phyloP scores from a whole-genome alignment of 2,888 invertebrate species.

The Leistus spinibarbis region DNA sequence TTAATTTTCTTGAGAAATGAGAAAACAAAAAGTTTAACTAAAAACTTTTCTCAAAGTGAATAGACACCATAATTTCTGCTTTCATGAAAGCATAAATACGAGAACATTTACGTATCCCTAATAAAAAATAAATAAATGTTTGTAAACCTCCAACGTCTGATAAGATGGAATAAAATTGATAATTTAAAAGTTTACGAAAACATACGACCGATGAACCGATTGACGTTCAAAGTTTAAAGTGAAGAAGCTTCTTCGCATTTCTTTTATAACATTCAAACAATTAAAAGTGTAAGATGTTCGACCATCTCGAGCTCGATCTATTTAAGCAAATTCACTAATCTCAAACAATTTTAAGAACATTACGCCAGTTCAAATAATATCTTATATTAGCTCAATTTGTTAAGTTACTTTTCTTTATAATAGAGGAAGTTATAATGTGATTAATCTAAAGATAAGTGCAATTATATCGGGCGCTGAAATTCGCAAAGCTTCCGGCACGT shows the following conservation, averaged over 20 bases:
- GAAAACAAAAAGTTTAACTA: neutral
- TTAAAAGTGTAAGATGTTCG: constrained; percentile 18
- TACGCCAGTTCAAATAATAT: constrained; percentile 24
- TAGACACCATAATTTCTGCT: neutral
- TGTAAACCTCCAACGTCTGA: neutral
- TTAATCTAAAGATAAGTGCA: constrained; percentile 35
- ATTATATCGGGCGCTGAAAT: constrained; percentile 23
- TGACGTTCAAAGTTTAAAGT: neutral
- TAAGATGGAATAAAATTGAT: neutral
- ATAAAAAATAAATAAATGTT: neutral
- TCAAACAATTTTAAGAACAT: constrained; percentile 28
- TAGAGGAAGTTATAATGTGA: constrained; percentile 33
- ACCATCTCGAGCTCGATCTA: constrained; percentile 14
- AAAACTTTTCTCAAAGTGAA: neutral
- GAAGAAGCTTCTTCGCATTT: neutral
- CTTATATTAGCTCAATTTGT: constrained; percentile 33
- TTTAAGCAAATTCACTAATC: constrained; percentile 30
- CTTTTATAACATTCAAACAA: constrained; percentile 16
- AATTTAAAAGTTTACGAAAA: neutral
- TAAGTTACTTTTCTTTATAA: constrained; percentile 31
- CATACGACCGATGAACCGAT: neutral
- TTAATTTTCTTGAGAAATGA: neutral
- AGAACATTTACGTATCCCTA: neutral
- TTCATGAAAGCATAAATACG: neutral
- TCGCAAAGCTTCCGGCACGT: constrained; percentile 18